These are phyloP conservation scores for Colletes latitarsis DNA, from an alignment of 1,140 invertebrate species.

Conservation along the genomic window DNA sequence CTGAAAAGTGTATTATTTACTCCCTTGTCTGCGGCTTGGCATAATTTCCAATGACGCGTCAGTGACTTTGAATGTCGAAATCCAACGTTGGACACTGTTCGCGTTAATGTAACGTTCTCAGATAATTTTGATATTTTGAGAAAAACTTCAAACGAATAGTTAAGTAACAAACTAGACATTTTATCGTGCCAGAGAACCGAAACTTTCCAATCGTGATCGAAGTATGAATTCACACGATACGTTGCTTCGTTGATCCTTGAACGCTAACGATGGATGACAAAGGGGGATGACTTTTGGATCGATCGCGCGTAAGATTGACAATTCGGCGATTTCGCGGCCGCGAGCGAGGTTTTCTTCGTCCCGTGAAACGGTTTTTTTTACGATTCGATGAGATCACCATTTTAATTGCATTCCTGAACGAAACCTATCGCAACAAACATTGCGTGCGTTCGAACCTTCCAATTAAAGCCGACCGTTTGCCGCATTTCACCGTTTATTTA, in stretches of 20 bases:
- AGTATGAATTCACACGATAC: no score
- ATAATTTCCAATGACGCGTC: not conserved
- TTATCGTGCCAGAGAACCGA: no score
- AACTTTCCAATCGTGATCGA: no score
- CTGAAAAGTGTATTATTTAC: not conserved
- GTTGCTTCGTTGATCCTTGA: no score
- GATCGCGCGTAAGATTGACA: slow-evolving; percentile 15
- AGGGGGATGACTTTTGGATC: not conserved
- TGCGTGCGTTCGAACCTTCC: slow-evolving; percentile 69
- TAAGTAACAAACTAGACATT: no score
- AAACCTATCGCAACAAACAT: slow-evolving; percentile 69
- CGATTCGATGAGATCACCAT: slow-evolving; percentile 65
- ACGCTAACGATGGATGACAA: no score
- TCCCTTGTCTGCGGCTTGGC: not conserved
- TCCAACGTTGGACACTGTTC: not conserved
- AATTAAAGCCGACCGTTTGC: slow-evolving; percentile 72
- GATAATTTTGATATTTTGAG: no score
- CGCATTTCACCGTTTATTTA: slow-evolving; percentile 71
- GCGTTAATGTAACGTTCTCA: not conserved
- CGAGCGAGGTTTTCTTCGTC: not conserved
- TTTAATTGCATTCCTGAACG: slow-evolving; percentile 70
- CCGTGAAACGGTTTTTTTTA: slow-evolving; percentile 29
- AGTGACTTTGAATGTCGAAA: not conserved
- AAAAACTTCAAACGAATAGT: no score
- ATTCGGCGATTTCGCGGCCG: not conserved